A percentile compares a stretch with the other conserved stretches of the same genome.
phyloP scores from a whole-genome alignment of 1,140 invertebrate species.

The Heliconius congener region DNA sequence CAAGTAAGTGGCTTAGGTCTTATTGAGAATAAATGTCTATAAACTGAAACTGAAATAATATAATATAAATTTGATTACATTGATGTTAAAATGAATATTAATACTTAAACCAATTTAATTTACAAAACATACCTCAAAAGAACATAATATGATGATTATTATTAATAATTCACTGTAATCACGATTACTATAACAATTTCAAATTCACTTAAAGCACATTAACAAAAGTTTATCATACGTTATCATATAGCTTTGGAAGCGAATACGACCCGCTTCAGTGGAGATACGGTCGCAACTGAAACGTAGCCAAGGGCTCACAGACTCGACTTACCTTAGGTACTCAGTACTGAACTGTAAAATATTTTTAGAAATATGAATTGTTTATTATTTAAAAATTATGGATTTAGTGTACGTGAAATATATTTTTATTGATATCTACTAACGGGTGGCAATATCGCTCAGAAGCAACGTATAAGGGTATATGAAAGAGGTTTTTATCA shows the following conservation, averaged over 20 bases:
- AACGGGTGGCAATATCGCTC: too few relatives aligned
- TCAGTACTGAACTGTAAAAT: not conserved
- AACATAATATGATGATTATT: not conserved
- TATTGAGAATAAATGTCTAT: too few relatives aligned
- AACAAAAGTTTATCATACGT: conserved; percentile 34
- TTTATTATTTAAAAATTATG: too few relatives aligned
- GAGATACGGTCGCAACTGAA: conserved; percentile 32
- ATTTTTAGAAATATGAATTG: not conserved
- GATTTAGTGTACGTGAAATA: too few relatives aligned
- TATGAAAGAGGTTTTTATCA: too few relatives aligned
- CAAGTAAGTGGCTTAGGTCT: too few relatives aligned
- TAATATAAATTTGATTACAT: too few relatives aligned
- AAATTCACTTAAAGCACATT: conserved; percentile 24
- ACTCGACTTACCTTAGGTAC: conserved; percentile 17
- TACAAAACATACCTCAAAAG: not conserved
- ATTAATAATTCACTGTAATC: not conserved
- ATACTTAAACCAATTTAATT: not conserved
- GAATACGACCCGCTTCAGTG: conserved; percentile 30
- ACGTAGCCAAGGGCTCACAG: conserved; percentile 15
- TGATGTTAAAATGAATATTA: not conserved
- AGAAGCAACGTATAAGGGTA: too few relatives aligned
- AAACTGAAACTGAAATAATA: too few relatives aligned
- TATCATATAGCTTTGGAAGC: conserved; percentile 20
- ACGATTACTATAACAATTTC: conserved; percentile 13
- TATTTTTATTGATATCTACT: too few relatives aligned